phyloP scores from a whole-genome alignment of 2,888 invertebrate genomes.

The Chironomus riparius region DNA sequence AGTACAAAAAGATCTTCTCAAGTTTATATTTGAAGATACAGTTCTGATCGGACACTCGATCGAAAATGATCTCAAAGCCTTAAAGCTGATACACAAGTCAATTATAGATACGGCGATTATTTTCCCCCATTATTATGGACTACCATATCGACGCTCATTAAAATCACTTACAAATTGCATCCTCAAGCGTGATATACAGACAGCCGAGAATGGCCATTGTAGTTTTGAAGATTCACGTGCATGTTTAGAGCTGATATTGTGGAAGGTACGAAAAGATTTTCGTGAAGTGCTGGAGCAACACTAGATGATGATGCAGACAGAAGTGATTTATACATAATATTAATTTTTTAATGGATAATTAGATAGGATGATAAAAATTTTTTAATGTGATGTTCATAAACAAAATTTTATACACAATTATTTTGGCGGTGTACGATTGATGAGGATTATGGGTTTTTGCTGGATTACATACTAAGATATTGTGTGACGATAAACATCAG shows the following conservation, averaged over 20 bases:
- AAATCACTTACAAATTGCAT: constrained; percentile 63
- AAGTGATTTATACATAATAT: neutral
- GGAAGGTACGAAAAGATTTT: constrained; percentile 55
- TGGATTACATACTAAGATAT: too few species aligned
- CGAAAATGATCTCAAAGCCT: constrained; percentile 83
- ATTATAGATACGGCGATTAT: constrained; percentile 85
- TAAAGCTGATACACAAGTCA: constrained; percentile 72
- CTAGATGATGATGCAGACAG: neutral
- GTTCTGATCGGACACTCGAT: constrained; percentile 92
- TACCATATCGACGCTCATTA: constrained; percentile 74
- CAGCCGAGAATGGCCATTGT: constrained; percentile 68
- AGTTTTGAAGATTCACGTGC: constrained; percentile 87
- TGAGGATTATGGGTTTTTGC: too few species aligned
- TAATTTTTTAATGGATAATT: neutral
- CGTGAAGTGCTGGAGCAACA: constrained; percentile 28
- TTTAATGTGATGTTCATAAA: neutral
- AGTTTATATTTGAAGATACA: constrained; percentile 69
- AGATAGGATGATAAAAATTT: neutral
- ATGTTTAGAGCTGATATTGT: constrained; percentile 80
- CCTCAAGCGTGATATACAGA: constrained; percentile 75
- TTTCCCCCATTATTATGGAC: constrained; percentile 78
- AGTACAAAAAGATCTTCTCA: constrained; percentile 78
- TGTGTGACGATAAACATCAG: too few species aligned
- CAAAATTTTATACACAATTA: too few species aligned
- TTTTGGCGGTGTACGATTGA: too few species aligned